Conservation (phyloP, 2,888 invertebrate species). For the Masnerella sp. region DNA sequence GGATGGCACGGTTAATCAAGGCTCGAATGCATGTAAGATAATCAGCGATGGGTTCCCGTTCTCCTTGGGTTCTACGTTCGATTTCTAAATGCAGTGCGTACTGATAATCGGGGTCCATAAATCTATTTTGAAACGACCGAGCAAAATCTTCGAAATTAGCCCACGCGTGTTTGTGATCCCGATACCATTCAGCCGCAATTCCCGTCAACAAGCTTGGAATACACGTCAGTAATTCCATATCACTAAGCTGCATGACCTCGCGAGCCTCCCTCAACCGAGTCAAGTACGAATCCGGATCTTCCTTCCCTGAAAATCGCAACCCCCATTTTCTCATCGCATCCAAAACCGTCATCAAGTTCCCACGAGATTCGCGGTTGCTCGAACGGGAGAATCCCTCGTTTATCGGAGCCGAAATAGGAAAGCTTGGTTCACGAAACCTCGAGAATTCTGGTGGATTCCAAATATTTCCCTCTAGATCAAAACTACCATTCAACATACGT, state of each 20-base stretch:
- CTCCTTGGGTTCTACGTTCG: background rate
- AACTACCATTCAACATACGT: too few relatives aligned
- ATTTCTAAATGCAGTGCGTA: background rate
- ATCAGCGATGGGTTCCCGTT: constrained; percentile 1
- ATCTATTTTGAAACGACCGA: background rate
- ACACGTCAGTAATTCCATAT: background rate
- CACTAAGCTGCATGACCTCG: background rate
- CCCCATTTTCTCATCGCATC: background rate
- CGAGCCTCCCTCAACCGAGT: background rate
- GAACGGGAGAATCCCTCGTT: too few relatives aligned
- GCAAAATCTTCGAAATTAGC: background rate
- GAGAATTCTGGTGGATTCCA: too few relatives aligned
- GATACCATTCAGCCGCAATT: background rate
- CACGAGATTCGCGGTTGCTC: too few relatives aligned
- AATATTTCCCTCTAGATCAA: too few relatives aligned
- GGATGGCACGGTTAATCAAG: background rate
- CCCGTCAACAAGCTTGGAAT: background rate
- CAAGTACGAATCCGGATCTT: background rate
- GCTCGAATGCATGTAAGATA: constrained; percentile 7
- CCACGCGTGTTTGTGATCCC: background rate
- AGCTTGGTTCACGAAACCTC: too few relatives aligned
- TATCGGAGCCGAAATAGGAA: too few relatives aligned
- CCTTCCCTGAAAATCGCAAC: background rate
- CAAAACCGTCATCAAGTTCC: background rate
- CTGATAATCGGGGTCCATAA: background rate